Percentiles rank a stretch among this genome's conserved stretches.
These are phyloP conservation scores for Carassius carassius DNA, from an alignment of 2,113 vertebrate species.

Conservation along the genomic window DNA sequence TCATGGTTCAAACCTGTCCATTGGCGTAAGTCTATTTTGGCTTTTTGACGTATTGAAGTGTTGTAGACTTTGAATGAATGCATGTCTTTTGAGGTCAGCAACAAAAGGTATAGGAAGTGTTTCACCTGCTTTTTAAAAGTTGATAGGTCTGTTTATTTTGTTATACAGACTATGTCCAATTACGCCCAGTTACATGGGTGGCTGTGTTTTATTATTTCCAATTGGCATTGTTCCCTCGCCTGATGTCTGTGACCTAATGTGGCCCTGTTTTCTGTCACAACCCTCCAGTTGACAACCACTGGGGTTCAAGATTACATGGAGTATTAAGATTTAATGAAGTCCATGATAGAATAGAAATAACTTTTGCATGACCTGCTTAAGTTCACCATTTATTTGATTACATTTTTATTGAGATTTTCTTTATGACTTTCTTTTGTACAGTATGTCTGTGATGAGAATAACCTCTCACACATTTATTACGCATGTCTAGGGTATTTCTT, in stretches of 20 bases:
- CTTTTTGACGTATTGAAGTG: background rate
- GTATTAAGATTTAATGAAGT: background rate
- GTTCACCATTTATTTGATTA: background rate
- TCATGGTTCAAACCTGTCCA: background rate
- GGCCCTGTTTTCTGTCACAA: background rate
- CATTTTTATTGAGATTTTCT: background rate
- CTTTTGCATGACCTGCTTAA: background rate
- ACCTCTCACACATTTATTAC: background rate
- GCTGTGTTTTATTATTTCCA: background rate
- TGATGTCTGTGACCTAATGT: background rate
- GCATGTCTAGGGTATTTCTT: background rate
- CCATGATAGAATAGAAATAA: background rate
- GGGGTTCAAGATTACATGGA: background rate
- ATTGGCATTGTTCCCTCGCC: background rate
- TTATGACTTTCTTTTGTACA: background rate
- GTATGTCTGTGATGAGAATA: background rate
- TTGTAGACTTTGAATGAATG: background rate
- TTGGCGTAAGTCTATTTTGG: background rate
- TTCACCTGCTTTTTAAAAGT: background rate
- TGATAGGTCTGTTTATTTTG: background rate
- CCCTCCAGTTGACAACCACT: background rate
- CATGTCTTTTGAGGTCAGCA: background rate
- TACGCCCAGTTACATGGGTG: background rate
- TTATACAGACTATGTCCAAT: background rate
- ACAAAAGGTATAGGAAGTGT: background rate